These are phyloP conservation scores for Drymonia ruficornis DNA, from an alignment of 2,888 invertebrate genomes.

Conservation along the genomic window DNA sequence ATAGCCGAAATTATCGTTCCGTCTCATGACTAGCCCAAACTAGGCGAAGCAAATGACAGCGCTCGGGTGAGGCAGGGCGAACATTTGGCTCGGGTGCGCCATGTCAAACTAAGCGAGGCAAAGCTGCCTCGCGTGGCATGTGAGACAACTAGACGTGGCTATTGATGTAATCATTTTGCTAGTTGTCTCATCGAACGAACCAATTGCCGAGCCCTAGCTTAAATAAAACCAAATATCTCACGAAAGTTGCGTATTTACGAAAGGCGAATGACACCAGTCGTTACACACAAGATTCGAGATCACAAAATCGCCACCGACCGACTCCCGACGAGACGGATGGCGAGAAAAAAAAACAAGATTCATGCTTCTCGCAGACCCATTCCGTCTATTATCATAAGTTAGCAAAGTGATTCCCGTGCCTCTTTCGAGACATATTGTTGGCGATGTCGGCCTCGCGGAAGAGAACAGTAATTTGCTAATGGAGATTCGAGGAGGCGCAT, in stretches of 20 bases:
- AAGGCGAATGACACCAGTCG: slow-evolving; percentile 43
- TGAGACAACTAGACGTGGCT: no score
- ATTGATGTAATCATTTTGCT: background rate
- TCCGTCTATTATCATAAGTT: slow-evolving; percentile 62
- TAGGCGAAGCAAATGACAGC: no score
- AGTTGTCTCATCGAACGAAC: background rate
- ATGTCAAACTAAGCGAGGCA: no score
- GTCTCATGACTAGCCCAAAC: no score
- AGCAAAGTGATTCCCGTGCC: slow-evolving; percentile 51
- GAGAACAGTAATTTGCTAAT: slow-evolving; percentile 64
- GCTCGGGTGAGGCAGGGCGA: no score
- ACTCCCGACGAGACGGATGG: slow-evolving; percentile 41
- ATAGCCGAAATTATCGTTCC: no score
- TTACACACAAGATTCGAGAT: slow-evolving; percentile 35
- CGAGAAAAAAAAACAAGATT: slow-evolving; percentile 41
- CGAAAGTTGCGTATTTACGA: slow-evolving; percentile 21
- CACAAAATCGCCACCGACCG: slow-evolving; percentile 41
- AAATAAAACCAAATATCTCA: slow-evolving; percentile 17
- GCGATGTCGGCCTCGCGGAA: slow-evolving; percentile 47
- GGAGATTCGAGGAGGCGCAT: slow-evolving; percentile 53
- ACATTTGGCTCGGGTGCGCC: no score
- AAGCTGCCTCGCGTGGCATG: no score
- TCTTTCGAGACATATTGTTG: slow-evolving; percentile 57
- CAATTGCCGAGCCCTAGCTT: slow-evolving; percentile 4
- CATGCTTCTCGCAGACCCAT: slow-evolving; percentile 50